Conservation (phyloP, 2,888 invertebrate species). For the Melinaea menophilus region DNA sequence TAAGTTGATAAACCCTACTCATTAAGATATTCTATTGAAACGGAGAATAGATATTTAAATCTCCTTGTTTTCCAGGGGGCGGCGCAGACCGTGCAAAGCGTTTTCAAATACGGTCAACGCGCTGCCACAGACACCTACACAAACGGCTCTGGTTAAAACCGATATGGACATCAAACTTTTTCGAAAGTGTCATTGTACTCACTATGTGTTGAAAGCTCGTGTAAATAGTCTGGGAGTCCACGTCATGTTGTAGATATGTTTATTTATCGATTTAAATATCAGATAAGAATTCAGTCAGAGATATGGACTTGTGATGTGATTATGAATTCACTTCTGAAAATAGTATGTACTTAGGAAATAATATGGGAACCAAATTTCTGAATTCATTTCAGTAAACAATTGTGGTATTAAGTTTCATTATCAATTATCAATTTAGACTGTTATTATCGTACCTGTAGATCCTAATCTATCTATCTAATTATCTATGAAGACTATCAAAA, state of each 20-base stretch:
- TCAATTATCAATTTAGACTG: too few relatives aligned
- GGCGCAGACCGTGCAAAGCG: constrained; percentile 82
- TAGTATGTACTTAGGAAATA: background rate
- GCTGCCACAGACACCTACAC: constrained; percentile 71
- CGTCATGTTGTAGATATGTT: constrained; percentile 14
- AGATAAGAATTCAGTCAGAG: constrained; percentile 5
- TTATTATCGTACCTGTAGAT: too few relatives aligned
- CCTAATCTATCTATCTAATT: too few relatives aligned
- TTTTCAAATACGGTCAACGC: constrained; percentile 78
- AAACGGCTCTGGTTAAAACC: constrained; percentile 67
- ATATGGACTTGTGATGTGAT: background rate
- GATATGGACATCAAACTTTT: constrained; percentile 62
- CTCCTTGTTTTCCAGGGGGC: constrained; percentile 80
- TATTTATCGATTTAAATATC: background rate
- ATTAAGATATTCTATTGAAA: constrained; percentile 12
- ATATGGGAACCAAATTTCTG: constrained; percentile 4
- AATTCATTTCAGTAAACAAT: too few relatives aligned
- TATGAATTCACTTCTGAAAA: too few relatives aligned
- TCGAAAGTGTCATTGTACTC: constrained; percentile 74
- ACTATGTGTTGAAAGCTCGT: constrained; percentile 73
- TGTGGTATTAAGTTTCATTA: too few relatives aligned
- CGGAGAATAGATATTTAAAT: background rate
- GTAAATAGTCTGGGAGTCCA: constrained; percentile 41
- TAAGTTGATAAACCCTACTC: background rate
- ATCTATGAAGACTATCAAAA: too few relatives aligned